Percentiles rank a stretch among this genome's conserved stretches.
phyloP scores from a whole-genome alignment of 2,113 vertebrate species.

The Pterophyllum scalare region DNA sequence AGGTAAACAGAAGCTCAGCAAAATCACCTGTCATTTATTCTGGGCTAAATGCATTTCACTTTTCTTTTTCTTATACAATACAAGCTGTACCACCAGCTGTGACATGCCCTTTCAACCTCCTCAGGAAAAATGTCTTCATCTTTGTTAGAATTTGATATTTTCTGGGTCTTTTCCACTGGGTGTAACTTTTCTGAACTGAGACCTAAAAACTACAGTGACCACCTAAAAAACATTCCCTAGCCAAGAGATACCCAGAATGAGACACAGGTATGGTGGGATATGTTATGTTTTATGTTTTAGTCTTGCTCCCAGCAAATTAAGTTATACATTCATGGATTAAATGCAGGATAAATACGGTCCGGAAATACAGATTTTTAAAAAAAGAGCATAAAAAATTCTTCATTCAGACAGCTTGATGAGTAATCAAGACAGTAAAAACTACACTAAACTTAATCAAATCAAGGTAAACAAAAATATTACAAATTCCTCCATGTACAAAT shows the following conservation, averaged over 20 bases:
- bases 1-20: constrained; percentile 19
- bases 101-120: fast-evolving
- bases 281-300: neutral
- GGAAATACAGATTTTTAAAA: neutral
- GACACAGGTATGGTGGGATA: neutral
- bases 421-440: neutral
- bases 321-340: neutral
- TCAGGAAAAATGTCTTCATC: neutral
- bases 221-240: neutral
- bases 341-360: neutral
- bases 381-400: neutral
- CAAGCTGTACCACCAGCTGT: neutral
- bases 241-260: neutral
- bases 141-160: neutral
- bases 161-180: neutral
- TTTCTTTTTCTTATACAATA: neutral
- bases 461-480: neutral
- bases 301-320: neutral
- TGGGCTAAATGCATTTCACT: neutral
- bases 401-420: neutral
- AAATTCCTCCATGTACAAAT: neutral
- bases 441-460: neutral
- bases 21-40: neutral
- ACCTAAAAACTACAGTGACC: constrained; percentile 27
- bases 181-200: constrained; percentile 21